These are phyloP conservation scores for Tenthredo scrophulariae DNA, from an alignment of 2,888 invertebrate species.

Conservation along the genomic window DNA sequence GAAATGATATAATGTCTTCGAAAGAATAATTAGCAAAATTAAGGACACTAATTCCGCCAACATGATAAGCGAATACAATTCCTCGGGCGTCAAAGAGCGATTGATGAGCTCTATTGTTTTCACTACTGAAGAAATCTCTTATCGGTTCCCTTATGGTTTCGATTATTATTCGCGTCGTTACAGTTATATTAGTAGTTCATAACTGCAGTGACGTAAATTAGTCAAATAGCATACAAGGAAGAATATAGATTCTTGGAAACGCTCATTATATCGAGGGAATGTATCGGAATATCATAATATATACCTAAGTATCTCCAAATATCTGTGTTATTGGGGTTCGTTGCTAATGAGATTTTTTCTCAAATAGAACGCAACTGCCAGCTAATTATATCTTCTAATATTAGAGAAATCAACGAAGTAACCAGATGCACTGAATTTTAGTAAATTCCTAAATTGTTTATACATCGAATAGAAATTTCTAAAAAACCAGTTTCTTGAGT, in stretches of 20 bases:
- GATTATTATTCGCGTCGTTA: neutral
- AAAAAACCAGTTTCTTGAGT: neutral
- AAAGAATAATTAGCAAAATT: slow-evolving; percentile 49
- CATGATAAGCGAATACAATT: neutral
- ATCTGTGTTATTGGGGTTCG: neutral
- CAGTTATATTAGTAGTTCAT: neutral
- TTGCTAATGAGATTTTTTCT: neutral
- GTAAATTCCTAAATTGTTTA: neutral
- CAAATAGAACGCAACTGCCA: neutral
- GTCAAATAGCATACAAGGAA: neutral
- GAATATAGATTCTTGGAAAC: neutral
- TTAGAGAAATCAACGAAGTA: neutral
- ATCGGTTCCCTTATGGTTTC: too few species aligned
- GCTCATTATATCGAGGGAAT: neutral
- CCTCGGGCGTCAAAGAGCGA: neutral
- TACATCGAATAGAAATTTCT: neutral
- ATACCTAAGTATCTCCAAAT: neutral
- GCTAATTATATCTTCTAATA: neutral
- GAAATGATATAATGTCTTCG: slow-evolving; percentile 62
- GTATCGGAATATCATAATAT: too few species aligned
- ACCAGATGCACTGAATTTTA: neutral
- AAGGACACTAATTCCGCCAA: neutral
- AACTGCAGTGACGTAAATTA: neutral
- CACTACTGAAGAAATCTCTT: neutral
- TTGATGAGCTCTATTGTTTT: neutral